Conservation (phyloP, 2,888 invertebrate species). For the Athetis lepigone region DNA sequence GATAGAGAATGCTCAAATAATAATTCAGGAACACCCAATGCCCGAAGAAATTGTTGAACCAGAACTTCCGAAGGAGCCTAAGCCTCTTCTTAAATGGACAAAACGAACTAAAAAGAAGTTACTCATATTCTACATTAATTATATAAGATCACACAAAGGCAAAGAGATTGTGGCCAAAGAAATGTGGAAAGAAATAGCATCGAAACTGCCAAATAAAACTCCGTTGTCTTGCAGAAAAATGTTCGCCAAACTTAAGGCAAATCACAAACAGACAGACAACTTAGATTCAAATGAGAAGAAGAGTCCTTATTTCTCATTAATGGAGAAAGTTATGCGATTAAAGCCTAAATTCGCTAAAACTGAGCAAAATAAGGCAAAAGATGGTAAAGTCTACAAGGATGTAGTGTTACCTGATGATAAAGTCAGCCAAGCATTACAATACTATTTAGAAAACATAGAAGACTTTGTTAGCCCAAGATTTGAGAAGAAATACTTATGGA, state of each 20-base stretch:
- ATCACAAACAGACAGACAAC: slow-evolving; percentile 66
- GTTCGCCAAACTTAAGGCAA: slow-evolving; percentile 76
- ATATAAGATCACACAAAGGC: slow-evolving; percentile 74
- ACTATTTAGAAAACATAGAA: slow-evolving; percentile 81
- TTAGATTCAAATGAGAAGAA: slow-evolving; percentile 52
- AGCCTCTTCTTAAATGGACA: slow-evolving; percentile 75
- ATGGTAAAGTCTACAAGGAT: slow-evolving; percentile 74
- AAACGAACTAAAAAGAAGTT: slow-evolving; percentile 77
- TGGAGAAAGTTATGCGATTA: slow-evolving; percentile 76
- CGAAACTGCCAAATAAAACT: slow-evolving; percentile 74
- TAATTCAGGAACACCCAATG: slow-evolving; percentile 59
- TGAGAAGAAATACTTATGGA: slow-evolving; percentile 84
- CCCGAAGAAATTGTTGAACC: slow-evolving; percentile 26
- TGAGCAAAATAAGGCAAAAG: slow-evolving; percentile 64
- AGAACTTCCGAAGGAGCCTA: slow-evolving; percentile 46
- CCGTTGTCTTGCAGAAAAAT: slow-evolving; percentile 77
- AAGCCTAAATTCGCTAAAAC: slow-evolving; percentile 77
- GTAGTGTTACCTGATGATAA: slow-evolving; percentile 74
- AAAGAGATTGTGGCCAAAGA: slow-evolving; percentile 75
- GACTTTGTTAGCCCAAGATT: slow-evolving; percentile 83
- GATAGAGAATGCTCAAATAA: slow-evolving; percentile 72
- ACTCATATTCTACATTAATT: slow-evolving; percentile 78
- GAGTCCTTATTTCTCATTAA: slow-evolving; percentile 67
- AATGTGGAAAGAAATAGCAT: slow-evolving; percentile 81
- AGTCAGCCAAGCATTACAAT: slow-evolving; percentile 76